A percentile compares a stretch with the other conserved stretches of the same genome.
These are phyloP conservation scores for Elegia similella DNA, from an alignment of 2,888 invertebrate genomes.

Conservation along the genomic window DNA sequence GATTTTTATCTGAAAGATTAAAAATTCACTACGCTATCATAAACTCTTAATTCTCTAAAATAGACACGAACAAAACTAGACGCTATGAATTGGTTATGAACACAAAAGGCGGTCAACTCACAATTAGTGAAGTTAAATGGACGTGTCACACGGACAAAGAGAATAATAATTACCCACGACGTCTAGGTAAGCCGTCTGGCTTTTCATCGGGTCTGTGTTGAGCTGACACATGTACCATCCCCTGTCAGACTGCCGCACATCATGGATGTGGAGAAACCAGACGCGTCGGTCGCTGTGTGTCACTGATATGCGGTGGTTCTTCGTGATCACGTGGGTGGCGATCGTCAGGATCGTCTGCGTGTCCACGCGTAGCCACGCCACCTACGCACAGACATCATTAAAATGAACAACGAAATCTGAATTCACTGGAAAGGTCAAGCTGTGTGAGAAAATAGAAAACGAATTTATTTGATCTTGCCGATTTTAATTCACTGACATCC, in stretches of 20 bases:
- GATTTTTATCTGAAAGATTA: no score
- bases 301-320: conserved; percentile 93
- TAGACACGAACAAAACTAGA: neutral
- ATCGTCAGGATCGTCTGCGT: conserved; percentile 96
- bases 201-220: conserved; percentile 96
- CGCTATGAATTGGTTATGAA: neutral
- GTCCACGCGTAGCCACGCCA: conserved; percentile 95
- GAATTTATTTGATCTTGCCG: no score
- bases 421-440: no score
- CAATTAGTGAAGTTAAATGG: conserved; percentile 2
- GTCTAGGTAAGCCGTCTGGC: conserved; percentile 92
- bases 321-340: conserved; percentile 94
- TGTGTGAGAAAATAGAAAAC: no score
- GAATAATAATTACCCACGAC: conserved; percentile 84
- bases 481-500: no score
- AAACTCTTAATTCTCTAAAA: neutral
- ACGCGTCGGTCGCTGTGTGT: conserved; percentile 92
- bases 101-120: neutral
- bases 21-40: neutral
- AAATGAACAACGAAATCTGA: neutral
- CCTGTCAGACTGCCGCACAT: conserved; percentile 91
- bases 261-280: conserved; percentile 93
- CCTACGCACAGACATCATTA: conserved; percentile 69
- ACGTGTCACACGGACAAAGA: neutral
- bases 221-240: conserved; percentile 98